Percentiles rank a stretch among this genome's conserved stretches.
Evolutionary conservation across 2,113 vertebrate genomes (phyloP).

Genomic region (Indicator indicator): DNA sequence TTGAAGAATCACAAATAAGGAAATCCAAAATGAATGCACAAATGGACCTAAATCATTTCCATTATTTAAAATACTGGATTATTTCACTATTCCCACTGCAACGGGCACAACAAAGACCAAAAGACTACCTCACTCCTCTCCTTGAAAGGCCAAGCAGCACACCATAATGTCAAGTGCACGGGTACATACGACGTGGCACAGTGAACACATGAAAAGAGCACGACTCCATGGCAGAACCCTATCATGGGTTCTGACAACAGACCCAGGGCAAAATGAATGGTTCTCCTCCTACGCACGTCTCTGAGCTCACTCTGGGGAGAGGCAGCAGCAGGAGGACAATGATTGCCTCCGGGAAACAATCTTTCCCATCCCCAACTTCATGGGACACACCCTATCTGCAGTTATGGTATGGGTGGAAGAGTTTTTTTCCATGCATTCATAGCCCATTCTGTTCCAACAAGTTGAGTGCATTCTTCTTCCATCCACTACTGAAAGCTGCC

Average conservation of each 20-base stretch:
- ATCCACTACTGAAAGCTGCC: slow-evolving; percentile 6
- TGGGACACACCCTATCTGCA: slow-evolving; percentile 15
- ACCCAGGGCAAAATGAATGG: neutral
- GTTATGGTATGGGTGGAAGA: neutral
- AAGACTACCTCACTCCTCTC: neutral
- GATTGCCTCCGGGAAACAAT: slow-evolving; percentile 29
- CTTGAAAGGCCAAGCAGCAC: neutral
- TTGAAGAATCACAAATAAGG: slow-evolving; percentile 2
- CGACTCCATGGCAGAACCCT: neutral
- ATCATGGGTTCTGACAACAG: neutral
- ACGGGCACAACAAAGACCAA: neutral
- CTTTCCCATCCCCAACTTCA: neutral
- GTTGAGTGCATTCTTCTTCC: slow-evolving; percentile 10
- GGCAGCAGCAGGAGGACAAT: neutral
- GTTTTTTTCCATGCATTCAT: slow-evolving; percentile 21
- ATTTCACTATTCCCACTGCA: neutral
- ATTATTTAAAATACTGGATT: neutral
- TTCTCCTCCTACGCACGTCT: neutral
- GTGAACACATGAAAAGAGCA: neutral
- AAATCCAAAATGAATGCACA: neutral
- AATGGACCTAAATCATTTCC: neutral
- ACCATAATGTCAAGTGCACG: rapidly evolving
- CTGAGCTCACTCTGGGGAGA: slow-evolving; percentile 24
- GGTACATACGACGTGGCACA: rapidly evolving
- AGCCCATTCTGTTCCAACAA: slow-evolving; percentile 28